These are phyloP conservation scores for Ranitomeya imitator DNA, from an alignment of 2,113 vertebrate species.

Conservation along the genomic window DNA sequence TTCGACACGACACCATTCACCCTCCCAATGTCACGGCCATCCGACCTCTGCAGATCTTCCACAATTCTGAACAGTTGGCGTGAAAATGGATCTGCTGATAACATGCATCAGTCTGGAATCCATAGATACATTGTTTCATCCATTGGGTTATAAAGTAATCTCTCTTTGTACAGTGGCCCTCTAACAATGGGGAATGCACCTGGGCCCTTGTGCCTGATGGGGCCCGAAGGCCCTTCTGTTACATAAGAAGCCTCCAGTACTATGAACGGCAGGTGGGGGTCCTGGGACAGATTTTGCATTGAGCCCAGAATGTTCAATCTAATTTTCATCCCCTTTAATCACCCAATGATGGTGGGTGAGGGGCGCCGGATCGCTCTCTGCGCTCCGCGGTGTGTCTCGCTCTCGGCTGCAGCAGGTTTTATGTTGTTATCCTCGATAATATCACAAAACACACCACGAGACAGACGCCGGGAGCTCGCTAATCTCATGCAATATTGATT, in stretches of 20 bases:
- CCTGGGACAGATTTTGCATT: neutral
- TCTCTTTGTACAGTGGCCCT: no score
- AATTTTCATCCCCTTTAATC: neutral
- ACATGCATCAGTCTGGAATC: no score
- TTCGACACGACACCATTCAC: neutral
- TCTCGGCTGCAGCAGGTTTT: neutral
- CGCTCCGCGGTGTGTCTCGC: neutral
- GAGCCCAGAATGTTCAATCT: neutral
- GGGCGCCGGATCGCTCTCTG: neutral
- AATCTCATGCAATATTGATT: conserved; percentile 24
- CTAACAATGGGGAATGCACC: no score
- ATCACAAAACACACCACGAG: neutral
- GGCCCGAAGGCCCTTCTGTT: no score
- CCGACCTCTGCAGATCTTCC: neutral
- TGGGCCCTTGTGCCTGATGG: no score
- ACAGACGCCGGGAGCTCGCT: neutral
- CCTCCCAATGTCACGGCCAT: neutral
- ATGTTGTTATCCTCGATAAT: neutral
- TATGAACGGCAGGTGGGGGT: neutral
- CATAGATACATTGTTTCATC: no score
- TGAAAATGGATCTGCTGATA: no score
- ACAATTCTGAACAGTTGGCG: neutral
- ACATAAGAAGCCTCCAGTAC: no score
- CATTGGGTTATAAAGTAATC: no score
- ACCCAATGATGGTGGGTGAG: neutral